These are phyloP conservation scores for Cheirogaleus major DNA, from an alignment of 2,797 vertebrate genomes.

Conservation along the genomic window DNA sequence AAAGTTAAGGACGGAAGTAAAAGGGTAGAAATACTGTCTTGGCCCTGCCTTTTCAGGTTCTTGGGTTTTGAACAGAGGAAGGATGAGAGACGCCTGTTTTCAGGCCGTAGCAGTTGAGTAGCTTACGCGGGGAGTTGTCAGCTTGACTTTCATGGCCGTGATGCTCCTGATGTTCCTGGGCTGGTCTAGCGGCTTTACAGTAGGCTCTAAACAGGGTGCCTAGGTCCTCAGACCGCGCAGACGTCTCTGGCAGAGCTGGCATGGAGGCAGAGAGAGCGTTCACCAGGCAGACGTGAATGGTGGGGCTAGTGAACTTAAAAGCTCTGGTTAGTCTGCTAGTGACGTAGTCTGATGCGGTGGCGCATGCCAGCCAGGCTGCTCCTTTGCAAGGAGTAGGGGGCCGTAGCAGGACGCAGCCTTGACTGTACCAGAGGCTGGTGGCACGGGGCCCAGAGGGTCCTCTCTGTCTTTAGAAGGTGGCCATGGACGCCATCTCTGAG, in stretches of 20 bases:
- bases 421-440: not conserved
- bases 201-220: not conserved
- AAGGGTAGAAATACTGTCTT: rapidly evolving
- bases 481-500: not conserved
- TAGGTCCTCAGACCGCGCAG: not conserved
- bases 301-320: too few relatives aligned
- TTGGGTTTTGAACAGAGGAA: not conserved
- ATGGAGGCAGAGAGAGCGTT: rapidly evolving
- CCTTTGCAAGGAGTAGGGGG: too few relatives aligned
- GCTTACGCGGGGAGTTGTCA: not conserved
- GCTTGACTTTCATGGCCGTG: not conserved
- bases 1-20: not conserved
- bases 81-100: rapidly evolving
- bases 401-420: rapidly evolving
- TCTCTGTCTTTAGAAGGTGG: not conserved
- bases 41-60: not conserved
- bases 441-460: not conserved
- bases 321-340: not conserved
- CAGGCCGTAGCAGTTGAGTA: not conserved
- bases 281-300: not conserved
- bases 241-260: not conserved
- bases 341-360: not conserved
- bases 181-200: not conserved
- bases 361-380: not conserved
- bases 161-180: not conserved